These are phyloP conservation scores for Chiridota heheva DNA, from an alignment of 35 echinoderm and acorn worm species.

Conservation along the genomic window DNA sequence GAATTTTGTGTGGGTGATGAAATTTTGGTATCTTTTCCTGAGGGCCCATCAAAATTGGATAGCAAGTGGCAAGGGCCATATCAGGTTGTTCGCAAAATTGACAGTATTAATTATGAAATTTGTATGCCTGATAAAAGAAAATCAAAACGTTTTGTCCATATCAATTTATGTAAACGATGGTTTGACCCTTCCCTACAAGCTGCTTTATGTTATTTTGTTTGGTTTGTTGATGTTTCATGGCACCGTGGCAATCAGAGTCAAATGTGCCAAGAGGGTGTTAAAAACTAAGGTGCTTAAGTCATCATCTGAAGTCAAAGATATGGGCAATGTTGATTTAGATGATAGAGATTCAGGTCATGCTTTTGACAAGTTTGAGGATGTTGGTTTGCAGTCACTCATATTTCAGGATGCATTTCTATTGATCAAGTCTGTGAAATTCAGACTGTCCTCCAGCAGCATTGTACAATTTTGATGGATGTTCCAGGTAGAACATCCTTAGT, in stretches of 20 bases:
- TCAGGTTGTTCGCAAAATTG: neutral
- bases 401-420: neutral
- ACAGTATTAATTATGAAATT: constrained; percentile 1
- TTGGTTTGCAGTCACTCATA: neutral
- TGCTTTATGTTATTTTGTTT: too few species aligned
- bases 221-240: too few species aligned
- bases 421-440: too few species aligned
- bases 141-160: neutral
- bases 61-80: constrained; percentile 13
- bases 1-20: neutral
- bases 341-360: neutral
- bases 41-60: neutral
- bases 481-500: neutral
- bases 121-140: neutral
- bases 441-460: too few species aligned
- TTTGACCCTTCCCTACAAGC: too few species aligned
- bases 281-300: too few species aligned
- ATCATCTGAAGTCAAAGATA: too few species aligned
- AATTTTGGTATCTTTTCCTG: neutral
- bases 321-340: too few species aligned
- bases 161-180: too few species aligned
- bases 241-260: too few species aligned
- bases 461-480: too few species aligned
- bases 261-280: too few species aligned
- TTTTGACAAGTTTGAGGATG: neutral